Base-by-base conservation (phyloP, 2,888 invertebrate species). In the Athripsodes cinereus region DNA sequence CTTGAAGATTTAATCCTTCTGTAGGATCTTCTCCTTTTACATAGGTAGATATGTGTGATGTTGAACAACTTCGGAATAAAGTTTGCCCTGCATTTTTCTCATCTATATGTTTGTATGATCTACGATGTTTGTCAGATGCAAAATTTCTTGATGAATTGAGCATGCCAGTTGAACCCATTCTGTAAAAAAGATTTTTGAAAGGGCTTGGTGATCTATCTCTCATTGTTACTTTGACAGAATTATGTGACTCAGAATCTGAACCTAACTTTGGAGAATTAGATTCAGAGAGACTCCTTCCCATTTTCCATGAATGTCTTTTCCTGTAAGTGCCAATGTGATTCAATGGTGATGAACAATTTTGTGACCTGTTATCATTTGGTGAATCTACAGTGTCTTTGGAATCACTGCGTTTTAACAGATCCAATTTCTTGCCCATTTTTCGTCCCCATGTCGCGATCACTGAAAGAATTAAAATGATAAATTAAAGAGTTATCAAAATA, bases 11-110 rank as follows among this genome's bases (percentile, higher is more conserved):
- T 55, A 89, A 80, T 46, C 87, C 88, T 67, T 88, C 88, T n/a
- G 87, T 86, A 8, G 89, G 88, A 73, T 89, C 89, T 69, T 89
- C 89, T 61, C 87, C 88, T 69, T 87, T 86, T 35, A 89, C 82
- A 68, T 89, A 89, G 21, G 84, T 84, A 61, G 87, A 86, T 64
- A 89, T 72, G 68, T 88, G 88, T 55, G 88, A 88, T 22, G 89
- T 88, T 35, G 88, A 88, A 69, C 87, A 87, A 69, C 87, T 87
- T 56, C 89, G 78, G 67, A 88, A 88, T n/a, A 89, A 73, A 26
- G 76, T 71, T 22, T 75, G 73, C 3, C 73, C 74, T 31, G 69
- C 68, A 49, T 70, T 70, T 66, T 78, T 81, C 47, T 79, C 76
- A 44, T 73, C 69, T 1, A 74, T 68, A 65, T 75, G 76, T 49